phyloP scores from a whole-genome alignment of 2,797 vertebrate species.

The Coracias cyanogaster region DNA sequence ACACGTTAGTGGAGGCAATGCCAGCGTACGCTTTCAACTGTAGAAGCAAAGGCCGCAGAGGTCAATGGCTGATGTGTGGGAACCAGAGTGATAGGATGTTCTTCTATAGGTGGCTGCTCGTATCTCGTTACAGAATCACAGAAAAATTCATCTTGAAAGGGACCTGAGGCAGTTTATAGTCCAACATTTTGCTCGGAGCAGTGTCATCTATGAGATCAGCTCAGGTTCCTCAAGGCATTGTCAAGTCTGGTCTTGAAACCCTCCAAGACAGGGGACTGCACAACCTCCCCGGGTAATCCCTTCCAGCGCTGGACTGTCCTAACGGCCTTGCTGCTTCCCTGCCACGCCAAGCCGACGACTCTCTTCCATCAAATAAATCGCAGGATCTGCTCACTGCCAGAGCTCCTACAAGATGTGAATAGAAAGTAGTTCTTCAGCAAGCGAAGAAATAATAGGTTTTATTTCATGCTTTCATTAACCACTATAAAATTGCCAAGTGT shows the following conservation, averaged over 20 bases:
- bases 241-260: background rate
- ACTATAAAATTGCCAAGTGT: background rate
- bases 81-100: background rate
- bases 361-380: background rate
- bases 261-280: background rate
- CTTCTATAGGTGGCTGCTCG: background rate
- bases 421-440: background rate
- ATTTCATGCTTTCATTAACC: background rate
- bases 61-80: background rate
- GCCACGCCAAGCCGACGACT: background rate
- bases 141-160: background rate
- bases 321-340: background rate
- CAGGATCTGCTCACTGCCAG: background rate
- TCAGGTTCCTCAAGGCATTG: background rate
- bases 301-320: background rate
- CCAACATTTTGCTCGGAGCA: background rate
- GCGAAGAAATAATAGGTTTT: background rate
- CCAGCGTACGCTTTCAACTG: background rate
- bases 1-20: background rate
- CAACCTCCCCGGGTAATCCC: background rate
- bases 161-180: background rate
- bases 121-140: background rate
- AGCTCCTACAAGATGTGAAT: background rate
- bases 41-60: background rate
- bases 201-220: background rate